phyloP scores from a whole-genome alignment of 2,888 invertebrate genomes.

The Drosophila barbarae region DNA sequence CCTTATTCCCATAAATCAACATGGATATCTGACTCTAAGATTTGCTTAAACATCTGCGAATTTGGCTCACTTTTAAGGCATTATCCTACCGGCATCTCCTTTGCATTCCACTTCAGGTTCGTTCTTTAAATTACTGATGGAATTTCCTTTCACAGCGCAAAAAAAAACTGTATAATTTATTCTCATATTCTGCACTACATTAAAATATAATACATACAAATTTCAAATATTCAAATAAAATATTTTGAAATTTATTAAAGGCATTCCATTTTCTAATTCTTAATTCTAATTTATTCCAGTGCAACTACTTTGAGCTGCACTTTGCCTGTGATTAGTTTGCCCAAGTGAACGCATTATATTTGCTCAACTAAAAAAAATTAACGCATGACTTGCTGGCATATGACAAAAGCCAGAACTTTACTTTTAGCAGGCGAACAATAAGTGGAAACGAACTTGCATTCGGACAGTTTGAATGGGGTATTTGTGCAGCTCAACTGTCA shows the following conservation, averaged over 20 bases:
- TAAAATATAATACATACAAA: too few relatives aligned
- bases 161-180: background rate
- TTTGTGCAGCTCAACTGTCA: slow-evolving; percentile 36
- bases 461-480: slow-evolving; percentile 34
- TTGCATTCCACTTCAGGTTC: background rate
- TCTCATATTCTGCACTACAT: too few relatives aligned
- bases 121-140: background rate
- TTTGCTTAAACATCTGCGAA: background rate
- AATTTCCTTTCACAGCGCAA: too few relatives aligned
- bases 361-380: slow-evolving; percentile 28
- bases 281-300: background rate
- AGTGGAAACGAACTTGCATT: slow-evolving; percentile 25
- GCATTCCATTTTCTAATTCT: background rate
- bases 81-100: background rate
- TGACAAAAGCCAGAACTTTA: slow-evolving; percentile 22
- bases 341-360: slow-evolving; percentile 31
- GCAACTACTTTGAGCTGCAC: background rate
- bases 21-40: background rate
- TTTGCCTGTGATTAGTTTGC: slow-evolving; percentile 32
- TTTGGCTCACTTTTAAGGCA: background rate
- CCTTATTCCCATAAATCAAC: slow-evolving; percentile 7
- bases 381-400: slow-evolving; percentile 42
- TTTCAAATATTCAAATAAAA: too few relatives aligned
- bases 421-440: slow-evolving; percentile 10
- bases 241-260: background rate